These are phyloP conservation scores for Rhorus exstirpatorius DNA, from an alignment of 2,888 invertebrate species.

Conservation along the genomic window DNA sequence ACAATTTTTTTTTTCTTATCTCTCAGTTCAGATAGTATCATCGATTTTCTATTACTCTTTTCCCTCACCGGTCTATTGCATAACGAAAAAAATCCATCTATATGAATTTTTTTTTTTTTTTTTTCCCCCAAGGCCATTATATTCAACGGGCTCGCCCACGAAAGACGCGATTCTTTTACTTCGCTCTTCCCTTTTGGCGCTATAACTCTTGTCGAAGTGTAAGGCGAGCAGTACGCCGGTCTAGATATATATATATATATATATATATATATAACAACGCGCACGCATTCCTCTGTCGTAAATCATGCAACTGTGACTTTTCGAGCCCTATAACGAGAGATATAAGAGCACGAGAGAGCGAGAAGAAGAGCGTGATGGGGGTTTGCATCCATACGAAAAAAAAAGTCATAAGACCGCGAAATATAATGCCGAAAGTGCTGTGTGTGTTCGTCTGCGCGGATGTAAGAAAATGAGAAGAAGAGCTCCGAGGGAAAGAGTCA, in stretches of 20 bases:
- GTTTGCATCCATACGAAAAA: slow-evolving; percentile 66
- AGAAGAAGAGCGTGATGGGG: slow-evolving; percentile 17
- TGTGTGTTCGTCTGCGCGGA: background rate
- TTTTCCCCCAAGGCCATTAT: slow-evolving; percentile 46
- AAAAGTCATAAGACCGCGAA: slow-evolving; percentile 60
- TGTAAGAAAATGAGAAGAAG: slow-evolving; percentile 25
- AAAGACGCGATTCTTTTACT: slow-evolving; percentile 60
- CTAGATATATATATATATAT: too few species aligned
- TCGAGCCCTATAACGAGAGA: slow-evolving; percentile 61
- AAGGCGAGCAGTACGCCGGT: background rate
- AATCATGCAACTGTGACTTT: slow-evolving; percentile 69
- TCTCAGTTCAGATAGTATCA: slow-evolving; percentile 9
- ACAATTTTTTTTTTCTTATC: background rate
- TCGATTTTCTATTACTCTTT: slow-evolving; percentile 37
- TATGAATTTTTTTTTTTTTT: background rate
- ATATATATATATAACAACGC: slow-evolving; percentile 54
- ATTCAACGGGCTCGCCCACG: slow-evolving; percentile 51
- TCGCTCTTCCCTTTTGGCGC: slow-evolving; percentile 28
- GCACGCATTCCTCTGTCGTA: slow-evolving; percentile 67
- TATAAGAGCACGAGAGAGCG: slow-evolving; percentile 14
- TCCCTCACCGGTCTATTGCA: slow-evolving; percentile 29
- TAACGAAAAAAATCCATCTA: background rate
- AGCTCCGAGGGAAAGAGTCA: slow-evolving; percentile 19
- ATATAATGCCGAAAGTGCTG: slow-evolving; percentile 29
- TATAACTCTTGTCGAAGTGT: slow-evolving; percentile 57